phyloP scores from a whole-genome alignment of 2,888 invertebrate genomes.

The Abrostola triplasia region DNA sequence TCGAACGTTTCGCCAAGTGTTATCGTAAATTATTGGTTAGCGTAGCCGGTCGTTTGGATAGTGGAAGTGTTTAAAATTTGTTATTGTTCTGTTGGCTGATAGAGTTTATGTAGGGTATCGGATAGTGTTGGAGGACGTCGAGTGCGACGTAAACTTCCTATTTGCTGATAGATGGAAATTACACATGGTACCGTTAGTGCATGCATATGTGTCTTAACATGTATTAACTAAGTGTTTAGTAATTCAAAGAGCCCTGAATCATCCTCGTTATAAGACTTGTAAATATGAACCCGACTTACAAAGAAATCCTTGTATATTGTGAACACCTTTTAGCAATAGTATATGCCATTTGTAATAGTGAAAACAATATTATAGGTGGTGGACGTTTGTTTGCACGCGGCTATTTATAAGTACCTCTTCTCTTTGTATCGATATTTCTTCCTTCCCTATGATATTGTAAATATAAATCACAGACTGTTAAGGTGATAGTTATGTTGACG shows the following conservation, averaged over 20 bases:
- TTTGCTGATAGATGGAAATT: constrained; percentile 20
- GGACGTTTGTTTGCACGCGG: constrained; percentile 55
- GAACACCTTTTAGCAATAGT: constrained; percentile 66
- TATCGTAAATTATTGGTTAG: constrained; percentile 30
- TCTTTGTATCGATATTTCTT: constrained; percentile 82
- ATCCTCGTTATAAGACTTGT: constrained; percentile 62
- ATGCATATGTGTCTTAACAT: constrained; percentile 62
- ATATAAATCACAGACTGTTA: constrained; percentile 78
- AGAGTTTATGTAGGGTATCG: constrained; percentile 50
- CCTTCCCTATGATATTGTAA: constrained; percentile 79
- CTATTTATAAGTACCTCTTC: constrained; percentile 61
- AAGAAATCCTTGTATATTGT: constrained; percentile 66
- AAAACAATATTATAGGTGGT: constrained; percentile 57
- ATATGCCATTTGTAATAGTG: constrained; percentile 67
- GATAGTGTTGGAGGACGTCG: constrained; percentile 43
- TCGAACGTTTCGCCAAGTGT: constrained; percentile 17
- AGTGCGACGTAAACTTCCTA: constrained; percentile 32
- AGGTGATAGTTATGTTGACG: constrained; percentile 74
- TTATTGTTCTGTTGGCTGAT: constrained; percentile 58
- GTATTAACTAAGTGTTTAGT: constrained; percentile 52
- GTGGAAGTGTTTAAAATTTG: constrained; percentile 44
- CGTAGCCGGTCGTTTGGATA: constrained; percentile 29
- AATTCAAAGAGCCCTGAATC: constrained; percentile 51
- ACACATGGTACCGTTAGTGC: constrained; percentile 56
- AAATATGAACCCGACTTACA: constrained; percentile 62